phyloP scores from a whole-genome alignment of 2,797 vertebrate species.

The Salarias fasciatus region DNA sequence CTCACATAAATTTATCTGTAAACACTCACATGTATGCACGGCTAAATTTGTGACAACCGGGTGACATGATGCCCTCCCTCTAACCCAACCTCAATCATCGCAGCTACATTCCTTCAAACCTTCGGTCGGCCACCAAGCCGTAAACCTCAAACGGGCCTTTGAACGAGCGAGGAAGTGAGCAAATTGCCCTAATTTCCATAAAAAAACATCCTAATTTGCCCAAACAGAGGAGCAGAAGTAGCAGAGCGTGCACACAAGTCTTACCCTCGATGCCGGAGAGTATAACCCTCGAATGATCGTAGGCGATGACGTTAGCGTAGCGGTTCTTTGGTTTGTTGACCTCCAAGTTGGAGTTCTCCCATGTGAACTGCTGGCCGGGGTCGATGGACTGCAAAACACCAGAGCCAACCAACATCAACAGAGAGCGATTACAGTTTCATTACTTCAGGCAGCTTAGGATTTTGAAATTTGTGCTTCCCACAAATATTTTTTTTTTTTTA shows the following conservation, averaged over 20 bases:
- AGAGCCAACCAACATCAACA: constrained; percentile 7
- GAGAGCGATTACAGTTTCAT: neutral
- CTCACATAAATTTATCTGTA: constrained; percentile 2
- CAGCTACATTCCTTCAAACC: constrained; percentile 1
- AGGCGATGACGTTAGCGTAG: constrained; percentile 89
- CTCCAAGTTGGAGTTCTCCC: constrained; percentile 99
- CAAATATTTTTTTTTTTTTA: constrained; percentile 3
- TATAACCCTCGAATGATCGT: constrained; percentile 89
- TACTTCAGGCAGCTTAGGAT: neutral
- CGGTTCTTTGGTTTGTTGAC: constrained; percentile 99
- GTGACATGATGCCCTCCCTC: constrained; percentile 7
- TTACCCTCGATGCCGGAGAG: constrained; percentile 94
- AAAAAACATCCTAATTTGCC: constrained; percentile 26
- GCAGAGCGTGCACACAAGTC: constrained; percentile 5
- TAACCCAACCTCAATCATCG: constrained; percentile 17
- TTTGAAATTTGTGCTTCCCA: neutral
- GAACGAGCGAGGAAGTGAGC: constrained; percentile 14
- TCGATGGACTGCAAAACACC: constrained; percentile 89
- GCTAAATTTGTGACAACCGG: neutral
- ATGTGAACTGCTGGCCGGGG: constrained; percentile 98
- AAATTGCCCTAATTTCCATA: constrained; percentile 27
- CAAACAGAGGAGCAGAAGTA: neutral
- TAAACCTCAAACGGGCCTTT: constrained; percentile 27
- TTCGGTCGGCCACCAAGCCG: constrained; percentile 22
- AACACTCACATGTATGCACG: neutral